A percentile compares a stretch with the other conserved stretches of the same genome.
phyloP scores from a whole-genome alignment of 2,888 invertebrate genomes.

The Campopleginae sp. region DNA sequence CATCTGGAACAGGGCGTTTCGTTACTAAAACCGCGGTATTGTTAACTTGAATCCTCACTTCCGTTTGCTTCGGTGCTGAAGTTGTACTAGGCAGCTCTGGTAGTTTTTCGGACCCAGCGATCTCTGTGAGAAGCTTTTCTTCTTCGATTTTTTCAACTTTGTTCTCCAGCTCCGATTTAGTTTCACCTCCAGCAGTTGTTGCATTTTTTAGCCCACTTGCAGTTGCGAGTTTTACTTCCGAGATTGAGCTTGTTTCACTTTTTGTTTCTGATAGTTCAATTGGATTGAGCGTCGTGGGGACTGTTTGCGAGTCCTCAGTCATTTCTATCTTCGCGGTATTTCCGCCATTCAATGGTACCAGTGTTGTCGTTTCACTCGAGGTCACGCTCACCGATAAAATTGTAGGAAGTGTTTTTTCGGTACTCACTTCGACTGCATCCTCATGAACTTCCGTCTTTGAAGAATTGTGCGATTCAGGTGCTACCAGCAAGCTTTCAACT shows the following conservation, averaged over 20 bases:
- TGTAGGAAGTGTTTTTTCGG: constrained; percentile 40
- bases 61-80: constrained; percentile 36
- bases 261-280: constrained; percentile 18
- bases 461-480: constrained; percentile 52
- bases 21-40: constrained; percentile 71
- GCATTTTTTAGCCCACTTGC: constrained; percentile 19
- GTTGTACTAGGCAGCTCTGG: neutral
- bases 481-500: constrained; percentile 12
- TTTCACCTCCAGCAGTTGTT: neutral
- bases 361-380: constrained; percentile 51
- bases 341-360: constrained; percentile 42
- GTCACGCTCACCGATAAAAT: constrained; percentile 68
- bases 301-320: constrained; percentile 36
- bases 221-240: constrained; percentile 13
- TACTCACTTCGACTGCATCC: constrained; percentile 67
- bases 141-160: constrained; percentile 22
- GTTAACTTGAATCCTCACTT: constrained; percentile 70
- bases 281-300: constrained; percentile 59
- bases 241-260: constrained; percentile 6
- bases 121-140: neutral
- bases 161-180: constrained; percentile 23
- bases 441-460: constrained; percentile 68
- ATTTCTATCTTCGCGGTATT: neutral
- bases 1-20: constrained; percentile 49
- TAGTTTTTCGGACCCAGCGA: constrained; percentile 20